phyloP scores from a whole-genome alignment of 92 coral and sea anemone species.

The Diadumene lineata region DNA sequence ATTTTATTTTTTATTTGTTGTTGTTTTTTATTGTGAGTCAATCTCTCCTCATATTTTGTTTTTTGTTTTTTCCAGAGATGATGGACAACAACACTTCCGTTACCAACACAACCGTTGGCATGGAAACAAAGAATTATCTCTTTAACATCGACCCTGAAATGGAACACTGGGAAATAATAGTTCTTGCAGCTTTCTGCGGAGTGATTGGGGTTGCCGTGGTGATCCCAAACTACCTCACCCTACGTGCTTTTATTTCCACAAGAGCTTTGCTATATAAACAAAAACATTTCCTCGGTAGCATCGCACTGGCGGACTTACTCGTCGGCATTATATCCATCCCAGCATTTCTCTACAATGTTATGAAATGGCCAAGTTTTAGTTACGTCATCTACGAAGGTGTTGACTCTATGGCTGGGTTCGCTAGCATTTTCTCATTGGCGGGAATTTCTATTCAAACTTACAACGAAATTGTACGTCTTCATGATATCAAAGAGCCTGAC shows the following conservation, averaged over 20 bases:
- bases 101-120: neutral
- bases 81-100: slow-evolving; percentile 37
- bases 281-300: slow-evolving; percentile 40
- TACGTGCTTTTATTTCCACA: slow-evolving; percentile 51
- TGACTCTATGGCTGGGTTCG: slow-evolving; percentile 51
- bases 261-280: slow-evolving; percentile 41
- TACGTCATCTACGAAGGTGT: slow-evolving; percentile 51
- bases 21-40: neutral
- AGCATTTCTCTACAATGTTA: slow-evolving; percentile 49
- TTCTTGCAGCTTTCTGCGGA: slow-evolving; percentile 42
- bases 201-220: slow-evolving; percentile 38
- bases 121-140: slow-evolving; percentile 14
- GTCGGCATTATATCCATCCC: slow-evolving; percentile 64
- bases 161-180: slow-evolving; percentile 43
- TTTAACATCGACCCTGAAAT: slow-evolving; percentile 48
- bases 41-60: no score
- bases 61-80: neutral
- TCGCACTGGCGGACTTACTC: slow-evolving; percentile 53
- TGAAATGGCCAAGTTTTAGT: slow-evolving; percentile 49
- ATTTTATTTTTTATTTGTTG: no score
- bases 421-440: slow-evolving; percentile 38
- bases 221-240: slow-evolving; percentile 47
- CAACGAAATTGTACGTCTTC: slow-evolving; percentile 34
- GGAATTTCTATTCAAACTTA: slow-evolving; percentile 46
- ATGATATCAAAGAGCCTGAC: slow-evolving; percentile 30